Evolutionary conservation across 2,888 invertebrate genomes (phyloP).

Genomic region (Drosophila atripex): DNA sequence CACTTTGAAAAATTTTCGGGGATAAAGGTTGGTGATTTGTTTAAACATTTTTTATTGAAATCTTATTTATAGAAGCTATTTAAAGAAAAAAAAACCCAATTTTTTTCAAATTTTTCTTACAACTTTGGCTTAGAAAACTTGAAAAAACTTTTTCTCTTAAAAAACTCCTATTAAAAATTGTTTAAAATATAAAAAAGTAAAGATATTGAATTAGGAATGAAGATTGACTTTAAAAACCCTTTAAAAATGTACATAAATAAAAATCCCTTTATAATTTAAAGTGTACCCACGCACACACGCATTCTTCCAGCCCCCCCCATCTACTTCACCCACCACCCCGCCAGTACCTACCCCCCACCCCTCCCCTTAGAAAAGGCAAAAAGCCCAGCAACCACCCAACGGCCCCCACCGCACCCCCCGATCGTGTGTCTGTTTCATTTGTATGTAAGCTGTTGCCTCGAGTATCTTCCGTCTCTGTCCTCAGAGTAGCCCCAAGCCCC

Average conservation of each 20-base stretch:
- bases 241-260: too few relatives aligned
- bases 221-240: too few relatives aligned
- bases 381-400: slow-evolving; percentile 1
- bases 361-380: background rate
- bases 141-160: too few relatives aligned
- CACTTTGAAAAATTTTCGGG: background rate
- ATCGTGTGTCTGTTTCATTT: slow-evolving; percentile 8
- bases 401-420: slow-evolving; percentile 10
- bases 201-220: too few relatives aligned
- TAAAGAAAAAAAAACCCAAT: too few relatives aligned
- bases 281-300: slow-evolving; percentile 7
- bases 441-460: slow-evolving; percentile 23
- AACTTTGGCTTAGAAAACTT: too few relatives aligned
- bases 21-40: too few relatives aligned
- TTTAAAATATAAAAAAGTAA: too few relatives aligned
- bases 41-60: too few relatives aligned
- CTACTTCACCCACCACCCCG: background rate
- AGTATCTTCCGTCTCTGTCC: background rate
- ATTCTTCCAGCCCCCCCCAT: background rate
- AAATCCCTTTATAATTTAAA: background rate
- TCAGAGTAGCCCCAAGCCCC: background rate
- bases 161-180: too few relatives aligned
- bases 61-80: too few relatives aligned
- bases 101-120: too few relatives aligned
- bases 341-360: background rate